phyloP scores from a whole-genome alignment of 2,888 invertebrate species.

The Deilephila elpenor region DNA sequence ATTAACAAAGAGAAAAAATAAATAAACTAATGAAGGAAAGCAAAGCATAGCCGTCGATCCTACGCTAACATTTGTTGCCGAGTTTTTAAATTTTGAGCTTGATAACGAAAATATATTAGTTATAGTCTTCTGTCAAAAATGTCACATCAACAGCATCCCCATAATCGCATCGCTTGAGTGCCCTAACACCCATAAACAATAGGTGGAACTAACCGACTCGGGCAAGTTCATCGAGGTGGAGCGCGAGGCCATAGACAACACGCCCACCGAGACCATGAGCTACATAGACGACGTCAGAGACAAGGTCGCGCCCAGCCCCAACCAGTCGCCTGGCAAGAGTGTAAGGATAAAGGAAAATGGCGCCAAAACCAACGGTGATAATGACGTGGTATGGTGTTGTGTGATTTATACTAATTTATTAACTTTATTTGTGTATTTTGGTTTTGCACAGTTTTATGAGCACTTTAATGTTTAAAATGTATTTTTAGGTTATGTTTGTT shows the following conservation, averaged over 20 bases:
- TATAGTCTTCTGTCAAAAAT: slow-evolving; percentile 10
- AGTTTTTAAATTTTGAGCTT: too few relatives aligned
- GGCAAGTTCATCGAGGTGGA: slow-evolving; percentile 84
- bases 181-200: slow-evolving; percentile 72
- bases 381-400: slow-evolving; percentile 61
- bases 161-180: slow-evolving; percentile 46
- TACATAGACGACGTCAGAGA: slow-evolving; percentile 42
- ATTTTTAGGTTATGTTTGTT: not conserved
- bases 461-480: not conserved
- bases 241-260: slow-evolving; percentile 56
- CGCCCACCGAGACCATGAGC: slow-evolving; percentile 37
- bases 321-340: slow-evolving; percentile 73
- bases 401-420: slow-evolving; percentile 46
- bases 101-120: too few relatives aligned
- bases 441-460: not conserved
- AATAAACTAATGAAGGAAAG: too few relatives aligned
- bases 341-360: slow-evolving; percentile 80
- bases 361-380: slow-evolving; percentile 64
- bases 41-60: too few relatives aligned
- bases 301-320: slow-evolving; percentile 60
- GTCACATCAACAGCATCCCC: not conserved
- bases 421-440: slow-evolving; percentile 38
- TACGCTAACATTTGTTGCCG: too few relatives aligned
- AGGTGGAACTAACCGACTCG: slow-evolving; percentile 81
- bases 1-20: too few relatives aligned